Base-by-base conservation (phyloP, 2,888 invertebrate species). In the Brassicogethes aeneus region DNA sequence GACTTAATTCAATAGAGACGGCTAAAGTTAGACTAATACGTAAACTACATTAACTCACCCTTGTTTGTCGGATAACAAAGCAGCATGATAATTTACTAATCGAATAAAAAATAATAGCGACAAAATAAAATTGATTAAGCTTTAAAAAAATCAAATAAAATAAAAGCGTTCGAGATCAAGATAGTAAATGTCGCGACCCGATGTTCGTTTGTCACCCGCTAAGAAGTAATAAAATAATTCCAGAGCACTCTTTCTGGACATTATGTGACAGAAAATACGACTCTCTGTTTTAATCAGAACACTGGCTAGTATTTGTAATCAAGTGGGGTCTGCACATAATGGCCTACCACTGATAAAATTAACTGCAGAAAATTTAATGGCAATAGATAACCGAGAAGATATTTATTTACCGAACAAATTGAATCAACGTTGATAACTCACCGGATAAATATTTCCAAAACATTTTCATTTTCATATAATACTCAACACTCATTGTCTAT, bases 101-200 rank as follows among this genome's bases (percentile, higher is more conserved):
- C n/a, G n/a, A n/a, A n/a, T n/a, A n/a, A n/a, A n/a, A n/a, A n/a
- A n/a, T n/a, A n/a, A n/a, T n/a, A n/a, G n/a, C n/a, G n/a, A n/a
- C 23, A 23, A 5, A 23, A 7, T 7, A 23, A 23, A 23, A 10
- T 23, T 23, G 10, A 23, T 23, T 23, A 23, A 23, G 5, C 5
- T 23, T 23, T 23, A 23, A 23, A 23, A n/a, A 23, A 23, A 10
- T 23, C 23, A 10, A 5, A 23, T 23, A 23, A 23, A 23, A 23
- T 23, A 10, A 23, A 23, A 10, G 10, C 23, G 5, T 23, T 5
- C 5, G 10, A 10, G 10, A 23, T 23, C 46, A 39, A 41, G 48
- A 59, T 60, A 62, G 63, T 68, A 68, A 67, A 65, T 65, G 69
- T 68, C 69, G 65, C 59, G 68, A 69, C 68, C 68, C 62, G 64